Evolutionary conservation across 2,888 invertebrate species (phyloP).

Genomic region (Nephrocerus scutellatus): DNA sequence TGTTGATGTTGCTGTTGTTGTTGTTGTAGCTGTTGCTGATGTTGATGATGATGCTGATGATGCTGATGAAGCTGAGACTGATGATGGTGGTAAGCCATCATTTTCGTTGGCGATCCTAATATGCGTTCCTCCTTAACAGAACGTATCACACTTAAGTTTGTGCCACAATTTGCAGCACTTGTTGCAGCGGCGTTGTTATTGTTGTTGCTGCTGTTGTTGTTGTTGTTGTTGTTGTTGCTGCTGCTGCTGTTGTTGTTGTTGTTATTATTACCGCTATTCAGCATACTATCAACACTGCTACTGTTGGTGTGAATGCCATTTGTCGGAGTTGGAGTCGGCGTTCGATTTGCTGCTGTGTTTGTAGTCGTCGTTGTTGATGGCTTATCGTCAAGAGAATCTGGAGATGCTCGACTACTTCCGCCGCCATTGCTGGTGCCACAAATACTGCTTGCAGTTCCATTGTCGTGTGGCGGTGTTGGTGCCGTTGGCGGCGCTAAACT

Average conservation of each 20-base stretch:
- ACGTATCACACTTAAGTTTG: conserved; percentile 45
- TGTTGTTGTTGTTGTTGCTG: too few species aligned
- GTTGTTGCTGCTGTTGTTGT: conserved; percentile 15
- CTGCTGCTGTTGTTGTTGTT: conserved; percentile 15
- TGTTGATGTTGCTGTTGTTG: conserved; percentile 27
- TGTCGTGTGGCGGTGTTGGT: conserved; percentile 41
- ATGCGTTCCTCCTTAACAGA: conserved; percentile 46
- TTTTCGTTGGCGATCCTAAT: conserved; percentile 42
- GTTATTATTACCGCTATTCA: too few species aligned
- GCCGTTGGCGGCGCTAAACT: conserved; percentile 34
- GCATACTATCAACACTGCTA: conserved; percentile 13
- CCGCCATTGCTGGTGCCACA: conserved; percentile 36
- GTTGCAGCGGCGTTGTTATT: conserved; percentile 16
- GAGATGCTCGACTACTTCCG: conserved; percentile 44
- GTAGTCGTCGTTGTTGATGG: conserved; percentile 38
- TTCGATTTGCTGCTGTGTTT: conserved; percentile 2
- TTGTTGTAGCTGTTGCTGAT: conserved; percentile 24
- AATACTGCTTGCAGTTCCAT: conserved; percentile 36
- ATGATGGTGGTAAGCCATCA: conserved; percentile 36
- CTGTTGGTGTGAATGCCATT: conserved; percentile 31
- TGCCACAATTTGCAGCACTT: conserved; percentile 19
- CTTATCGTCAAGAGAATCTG: conserved; percentile 44
- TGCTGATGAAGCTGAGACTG: conserved; percentile 27
- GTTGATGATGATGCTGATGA: conserved; percentile 28
- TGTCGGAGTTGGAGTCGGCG: conserved; percentile 26